Evolutionary conservation across 2,888 invertebrate species (phyloP).

Genomic region (Ecdyonurus torrentis): DNA sequence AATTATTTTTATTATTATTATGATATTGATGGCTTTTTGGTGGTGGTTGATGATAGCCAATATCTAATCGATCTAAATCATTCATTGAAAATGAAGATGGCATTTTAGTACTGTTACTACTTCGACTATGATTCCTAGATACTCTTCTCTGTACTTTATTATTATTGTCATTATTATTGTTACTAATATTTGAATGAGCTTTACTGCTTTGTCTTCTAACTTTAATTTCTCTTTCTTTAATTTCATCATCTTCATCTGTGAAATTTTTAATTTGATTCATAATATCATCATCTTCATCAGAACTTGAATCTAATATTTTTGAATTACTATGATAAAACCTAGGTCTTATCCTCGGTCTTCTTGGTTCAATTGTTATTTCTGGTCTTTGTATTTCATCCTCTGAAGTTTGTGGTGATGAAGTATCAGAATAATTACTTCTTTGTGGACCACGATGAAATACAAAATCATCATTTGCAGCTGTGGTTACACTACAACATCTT

Average conservation of each 20-base stretch:
- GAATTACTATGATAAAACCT: neutral
- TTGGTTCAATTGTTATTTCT: neutral
- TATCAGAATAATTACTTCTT: constrained; percentile 20
- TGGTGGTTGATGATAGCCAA: neutral
- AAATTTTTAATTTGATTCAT: neutral
- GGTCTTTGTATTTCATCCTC: neutral
- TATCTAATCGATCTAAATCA: constrained; percentile 23
- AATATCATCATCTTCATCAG: neutral
- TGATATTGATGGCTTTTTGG: constrained; percentile 1
- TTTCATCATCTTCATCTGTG: neutral
- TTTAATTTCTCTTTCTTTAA: neutral
- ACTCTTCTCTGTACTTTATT: neutral
- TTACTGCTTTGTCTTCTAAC: neutral
- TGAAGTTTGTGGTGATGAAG: constrained; percentile 19
- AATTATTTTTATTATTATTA: too few species aligned
- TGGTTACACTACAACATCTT: constrained; percentile 40
- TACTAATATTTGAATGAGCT: too few species aligned
- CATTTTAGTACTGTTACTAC: constrained; percentile 17
- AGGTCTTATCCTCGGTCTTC: neutral
- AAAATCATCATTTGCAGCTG: constrained; percentile 45
- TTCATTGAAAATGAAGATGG: constrained; percentile 26
- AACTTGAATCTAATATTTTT: neutral
- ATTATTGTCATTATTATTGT: neutral
- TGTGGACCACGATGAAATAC: constrained; percentile 32
- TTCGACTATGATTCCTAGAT: neutral